phyloP scores from a whole-genome alignment of 2,888 invertebrate genomes.

The Drosophila rubida region DNA sequence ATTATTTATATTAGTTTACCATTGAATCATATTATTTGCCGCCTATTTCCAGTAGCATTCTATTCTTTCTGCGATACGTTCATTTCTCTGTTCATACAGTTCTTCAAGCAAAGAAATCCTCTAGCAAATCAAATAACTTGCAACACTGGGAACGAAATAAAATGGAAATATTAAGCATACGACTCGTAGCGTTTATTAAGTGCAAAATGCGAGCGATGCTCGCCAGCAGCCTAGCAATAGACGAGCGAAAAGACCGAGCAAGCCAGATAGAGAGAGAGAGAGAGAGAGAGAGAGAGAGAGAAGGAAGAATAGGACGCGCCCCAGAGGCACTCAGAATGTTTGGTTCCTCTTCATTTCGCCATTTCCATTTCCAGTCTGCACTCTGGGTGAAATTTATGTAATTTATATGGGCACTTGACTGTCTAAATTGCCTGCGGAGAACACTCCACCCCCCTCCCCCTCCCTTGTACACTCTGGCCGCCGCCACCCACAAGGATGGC shows the following conservation, averaged over 20 bases:
- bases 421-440: constrained; percentile 85
- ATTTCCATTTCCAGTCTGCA: constrained; percentile 23
- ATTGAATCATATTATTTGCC: too few species aligned
- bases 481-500: neutral
- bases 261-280: neutral
- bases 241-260: neutral
- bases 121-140: neutral
- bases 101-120: too few species aligned
- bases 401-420: constrained; percentile 86
- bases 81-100: too few species aligned
- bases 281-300: neutral
- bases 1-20: too few species aligned
- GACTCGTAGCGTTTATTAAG: constrained; percentile 34
- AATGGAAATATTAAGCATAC: constrained; percentile 6
- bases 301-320: constrained; percentile 15
- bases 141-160: neutral
- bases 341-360: constrained; percentile 27
- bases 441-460: constrained; percentile 22
- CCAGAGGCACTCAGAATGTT: constrained; percentile 21
- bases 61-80: too few species aligned
- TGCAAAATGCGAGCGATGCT: constrained; percentile 37
- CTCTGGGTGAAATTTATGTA: constrained; percentile 84
- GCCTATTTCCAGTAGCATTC: too few species aligned
- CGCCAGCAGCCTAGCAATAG: neutral
- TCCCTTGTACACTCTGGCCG: neutral